Base-by-base conservation (phyloP, 53 echinoderm and acorn worm genomes). In the Astropecten irregularis region DNA sequence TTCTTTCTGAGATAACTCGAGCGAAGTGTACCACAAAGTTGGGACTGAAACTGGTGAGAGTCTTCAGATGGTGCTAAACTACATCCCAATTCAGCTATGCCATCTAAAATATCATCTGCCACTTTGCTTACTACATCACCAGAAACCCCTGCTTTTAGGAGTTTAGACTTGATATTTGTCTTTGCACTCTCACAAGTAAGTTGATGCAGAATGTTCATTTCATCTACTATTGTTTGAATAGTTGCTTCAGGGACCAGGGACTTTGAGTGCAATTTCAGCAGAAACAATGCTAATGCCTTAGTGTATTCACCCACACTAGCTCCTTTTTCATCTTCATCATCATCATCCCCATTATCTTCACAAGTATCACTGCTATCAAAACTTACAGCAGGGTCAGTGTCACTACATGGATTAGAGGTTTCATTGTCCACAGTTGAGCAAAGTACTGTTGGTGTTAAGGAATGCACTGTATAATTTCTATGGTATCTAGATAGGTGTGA, bases 401-500 rank as follows among this genome's bases (percentile, higher is more conserved):
- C 16, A 64, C n/a, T 35, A 31, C n/a, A n/a, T 31, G 36, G 36
- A 16, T 34, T 33, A 65, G 65, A 32, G 11, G n/a, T 65, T 32
- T 33, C 32, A 35, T 32, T 15, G n/a, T 65, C 19, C 39, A 32
- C 64, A 0, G 11, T 34, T 33, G 33, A 14, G 33, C 64, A 33
- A 33, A 64, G 64, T 31, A 64, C n/a, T 64, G 18, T 35, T 65
- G 65, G 36, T 33, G 18, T 65, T 32, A 64, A 7, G 29, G 64
- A 64, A 65, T 65, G 34, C 13, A 38, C 36, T 18, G 65, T n/a
- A 38, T 34, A 74, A 40, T 77, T n/a, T 57, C 42, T 57, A 48
- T 88, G 88, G 36, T 58, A 57, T 21, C 71, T 42, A 16, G 82
- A 82, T 71, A 88, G 15, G 58, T 88, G 88, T 5, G 82, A 54